phyloP scores from a whole-genome alignment of 2,797 vertebrate genomes.

The Carduelis carduelis region DNA sequence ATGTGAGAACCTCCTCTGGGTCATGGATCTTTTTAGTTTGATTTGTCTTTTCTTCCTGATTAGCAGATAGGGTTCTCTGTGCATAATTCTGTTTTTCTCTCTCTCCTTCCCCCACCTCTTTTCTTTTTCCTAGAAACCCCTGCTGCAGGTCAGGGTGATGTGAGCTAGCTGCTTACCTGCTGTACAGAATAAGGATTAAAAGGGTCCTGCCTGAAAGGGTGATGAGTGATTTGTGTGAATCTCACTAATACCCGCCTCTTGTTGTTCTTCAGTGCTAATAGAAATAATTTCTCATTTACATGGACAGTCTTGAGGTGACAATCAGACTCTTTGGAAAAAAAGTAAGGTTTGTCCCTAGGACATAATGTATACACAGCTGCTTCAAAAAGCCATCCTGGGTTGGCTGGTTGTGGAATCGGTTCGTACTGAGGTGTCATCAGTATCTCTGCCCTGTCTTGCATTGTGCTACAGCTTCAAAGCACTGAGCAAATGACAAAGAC shows the following conservation, averaged over 20 bases:
- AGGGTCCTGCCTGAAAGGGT: background rate
- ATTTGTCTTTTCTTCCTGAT: background rate
- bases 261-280: background rate
- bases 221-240: background rate
- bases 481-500: background rate
- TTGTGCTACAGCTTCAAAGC: background rate
- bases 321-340: background rate
- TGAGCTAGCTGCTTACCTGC: background rate
- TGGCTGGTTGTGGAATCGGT: background rate
- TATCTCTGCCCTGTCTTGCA: background rate
- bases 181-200: background rate
- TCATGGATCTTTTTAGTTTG: background rate
- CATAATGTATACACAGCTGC: background rate
- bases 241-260: background rate
- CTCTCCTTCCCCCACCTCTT: background rate
- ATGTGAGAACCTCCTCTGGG: background rate
- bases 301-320: background rate
- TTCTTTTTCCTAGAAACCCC: background rate
- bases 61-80: background rate
- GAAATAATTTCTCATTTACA: background rate
- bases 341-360: background rate
- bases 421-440: background rate
- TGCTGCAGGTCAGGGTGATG: background rate
- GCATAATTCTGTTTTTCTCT: background rate
- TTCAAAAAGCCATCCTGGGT: background rate